Conservation (phyloP, 1,140 invertebrate genomes). For the Bicyclus anynana region DNA sequence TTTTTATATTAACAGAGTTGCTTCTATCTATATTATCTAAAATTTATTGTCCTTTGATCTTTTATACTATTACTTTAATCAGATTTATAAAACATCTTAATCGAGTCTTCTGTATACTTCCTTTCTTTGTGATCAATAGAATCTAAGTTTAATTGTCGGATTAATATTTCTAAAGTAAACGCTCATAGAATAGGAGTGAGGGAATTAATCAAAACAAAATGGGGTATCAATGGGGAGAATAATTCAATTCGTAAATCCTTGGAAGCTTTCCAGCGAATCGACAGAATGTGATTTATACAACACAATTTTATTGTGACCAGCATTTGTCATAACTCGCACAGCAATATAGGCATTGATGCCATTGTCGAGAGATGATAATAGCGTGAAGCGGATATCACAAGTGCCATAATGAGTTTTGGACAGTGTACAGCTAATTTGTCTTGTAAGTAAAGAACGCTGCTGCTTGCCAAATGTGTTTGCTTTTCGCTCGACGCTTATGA, state of each 20-base stretch:
- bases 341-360: constrained; percentile 30
- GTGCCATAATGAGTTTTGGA: constrained; percentile 33
- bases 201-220: constrained; percentile 39
- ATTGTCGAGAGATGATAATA: constrained; percentile 22
- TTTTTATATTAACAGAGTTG: too few relatives aligned
- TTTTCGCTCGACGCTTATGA: constrained; percentile 22
- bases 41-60: too few relatives aligned
- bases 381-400: constrained; percentile 23
- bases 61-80: too few relatives aligned
- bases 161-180: constrained; percentile 5
- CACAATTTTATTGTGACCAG: constrained; percentile 22
- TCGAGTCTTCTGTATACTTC: neutral
- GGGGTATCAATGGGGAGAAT: constrained; percentile 29
- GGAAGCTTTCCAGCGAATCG: constrained; percentile 33
- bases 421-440: constrained; percentile 33
- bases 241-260: constrained; percentile 41
- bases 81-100: too few relatives aligned
- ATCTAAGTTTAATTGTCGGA: neutral
- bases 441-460: constrained; percentile 25
- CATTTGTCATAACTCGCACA: constrained; percentile 32
- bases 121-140: neutral
- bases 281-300: constrained; percentile 27
- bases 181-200: constrained; percentile 7
- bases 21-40: too few relatives aligned
- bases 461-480: constrained; percentile 33